Evolutionary conservation across 1,140 invertebrate species (phyloP).

Genomic region (Cylas formicarius): DNA sequence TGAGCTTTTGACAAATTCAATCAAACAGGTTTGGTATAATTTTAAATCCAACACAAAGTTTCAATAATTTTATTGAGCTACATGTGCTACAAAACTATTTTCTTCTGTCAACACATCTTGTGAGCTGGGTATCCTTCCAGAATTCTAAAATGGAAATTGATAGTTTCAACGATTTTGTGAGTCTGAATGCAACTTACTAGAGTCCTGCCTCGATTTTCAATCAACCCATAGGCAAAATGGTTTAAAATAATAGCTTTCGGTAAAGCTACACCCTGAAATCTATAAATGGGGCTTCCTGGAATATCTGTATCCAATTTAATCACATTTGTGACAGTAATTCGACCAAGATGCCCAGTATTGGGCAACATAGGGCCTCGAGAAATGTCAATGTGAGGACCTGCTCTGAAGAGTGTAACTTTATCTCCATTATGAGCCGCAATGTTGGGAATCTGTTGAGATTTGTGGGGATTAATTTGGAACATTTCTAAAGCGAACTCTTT

Average conservation of each 20-base stretch:
- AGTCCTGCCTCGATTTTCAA: constrained; percentile 68
- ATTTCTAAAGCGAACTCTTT: constrained; percentile 69
- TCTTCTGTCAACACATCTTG: constrained; percentile 36
- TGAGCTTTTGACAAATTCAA: no score
- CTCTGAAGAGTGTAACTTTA: constrained; percentile 70
- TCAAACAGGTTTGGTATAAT: no score
- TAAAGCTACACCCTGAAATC: constrained; percentile 85
- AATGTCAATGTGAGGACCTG: constrained; percentile 83
- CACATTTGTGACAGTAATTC: constrained; percentile 65
- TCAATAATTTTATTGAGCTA: constrained; percentile 27
- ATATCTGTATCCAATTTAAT: constrained; percentile 57
- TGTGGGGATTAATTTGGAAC: constrained; percentile 80
- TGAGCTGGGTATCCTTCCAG: constrained; percentile 34
- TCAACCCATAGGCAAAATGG: constrained; percentile 71
- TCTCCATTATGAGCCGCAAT: constrained; percentile 58
- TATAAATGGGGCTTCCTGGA: constrained; percentile 55
- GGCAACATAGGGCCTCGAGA: constrained; percentile 84
- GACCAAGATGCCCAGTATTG: constrained; percentile 66
- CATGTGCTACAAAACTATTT: constrained; percentile 36
- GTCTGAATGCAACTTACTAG: constrained; percentile 46
- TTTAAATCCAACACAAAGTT: no score
- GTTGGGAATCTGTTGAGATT: constrained; percentile 73
- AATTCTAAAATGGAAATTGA: constrained; percentile 34
- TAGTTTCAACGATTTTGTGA: not conserved
- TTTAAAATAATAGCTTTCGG: constrained; percentile 70